Evolutionary conservation across 2,113 vertebrate genomes (phyloP).

Genomic region (Acrocephalus arundinaceus): DNA sequence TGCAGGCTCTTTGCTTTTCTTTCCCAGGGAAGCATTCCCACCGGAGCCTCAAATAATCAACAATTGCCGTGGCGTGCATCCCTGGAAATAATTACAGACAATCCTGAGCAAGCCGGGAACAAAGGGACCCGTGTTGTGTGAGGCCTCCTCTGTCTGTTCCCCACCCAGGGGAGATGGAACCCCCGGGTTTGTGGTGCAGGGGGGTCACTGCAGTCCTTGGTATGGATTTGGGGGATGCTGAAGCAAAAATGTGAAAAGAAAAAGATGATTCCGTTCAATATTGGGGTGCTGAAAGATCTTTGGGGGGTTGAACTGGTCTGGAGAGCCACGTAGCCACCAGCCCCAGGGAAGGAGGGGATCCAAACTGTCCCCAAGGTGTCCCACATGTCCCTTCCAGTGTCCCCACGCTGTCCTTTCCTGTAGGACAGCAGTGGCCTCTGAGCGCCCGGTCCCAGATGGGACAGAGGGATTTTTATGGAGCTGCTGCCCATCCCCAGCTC

Average conservation of each 20-base stretch:
- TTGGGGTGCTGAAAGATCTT: background rate
- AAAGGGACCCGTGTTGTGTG: background rate
- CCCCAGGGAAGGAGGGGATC: background rate
- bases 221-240: background rate
- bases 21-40: conserved; percentile 30
- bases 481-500: background rate
- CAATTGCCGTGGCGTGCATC: conserved; percentile 27
- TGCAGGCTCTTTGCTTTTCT: conserved; percentile 4
- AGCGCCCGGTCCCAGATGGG: rapidly evolving
- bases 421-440: background rate
- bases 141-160: background rate
- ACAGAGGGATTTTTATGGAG: background rate
- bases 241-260: background rate
- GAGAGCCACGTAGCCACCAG: background rate
- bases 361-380: background rate
- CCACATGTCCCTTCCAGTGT: background rate
- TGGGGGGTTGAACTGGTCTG: background rate
- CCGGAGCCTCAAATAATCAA: conserved; percentile 54
- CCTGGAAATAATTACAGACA: conserved; percentile 33
- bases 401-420: background rate
- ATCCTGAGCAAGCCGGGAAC: background rate
- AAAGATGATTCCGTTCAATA: background rate
- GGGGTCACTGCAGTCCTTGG: background rate
- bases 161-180: background rate
- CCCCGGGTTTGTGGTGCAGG: background rate